Evolutionary conservation across 1,140 invertebrate genomes (phyloP).

Genomic region (Pseudomyrmex flavicornis): DNA sequence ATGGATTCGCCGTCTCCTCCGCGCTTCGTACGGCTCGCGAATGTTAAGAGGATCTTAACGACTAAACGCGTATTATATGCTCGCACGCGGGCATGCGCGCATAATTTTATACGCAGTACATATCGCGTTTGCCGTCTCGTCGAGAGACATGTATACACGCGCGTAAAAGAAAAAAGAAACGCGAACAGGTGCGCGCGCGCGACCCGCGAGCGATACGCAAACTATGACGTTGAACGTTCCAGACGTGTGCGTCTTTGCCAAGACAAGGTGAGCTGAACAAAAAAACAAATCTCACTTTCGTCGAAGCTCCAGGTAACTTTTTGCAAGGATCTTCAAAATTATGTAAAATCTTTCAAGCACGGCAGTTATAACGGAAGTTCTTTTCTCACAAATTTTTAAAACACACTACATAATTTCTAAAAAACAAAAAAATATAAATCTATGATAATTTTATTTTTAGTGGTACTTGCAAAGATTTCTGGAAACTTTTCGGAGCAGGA

Average conservation of each 20-base stretch:
- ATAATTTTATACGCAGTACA: conserved; percentile 39
- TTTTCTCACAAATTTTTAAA: no score
- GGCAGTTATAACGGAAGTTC: no score
- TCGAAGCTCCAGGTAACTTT: conserved; percentile 18
- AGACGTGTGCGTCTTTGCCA: conserved; percentile 58
- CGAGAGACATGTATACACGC: not conserved
- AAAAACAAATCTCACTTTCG: conserved; percentile 25
- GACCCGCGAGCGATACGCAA: conserved; percentile 7
- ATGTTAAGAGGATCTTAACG: conserved; percentile 55
- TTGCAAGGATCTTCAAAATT: not conserved
- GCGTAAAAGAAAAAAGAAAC: not conserved
- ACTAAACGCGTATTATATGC: conserved; percentile 22
- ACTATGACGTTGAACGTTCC: conserved; percentile 33
- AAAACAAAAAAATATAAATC: not conserved
- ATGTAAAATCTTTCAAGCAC: not conserved
- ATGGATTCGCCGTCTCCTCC: conserved; percentile 52
- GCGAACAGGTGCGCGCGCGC: conserved; percentile 62
- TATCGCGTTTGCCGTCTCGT: not conserved
- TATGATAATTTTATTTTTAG: not conserved
- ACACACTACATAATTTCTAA: no score
- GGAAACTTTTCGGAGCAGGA: not conserved
- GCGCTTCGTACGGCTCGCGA: conserved; percentile 44
- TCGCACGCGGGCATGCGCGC: conserved; percentile 45
- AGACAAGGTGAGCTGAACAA: conserved; percentile 60
- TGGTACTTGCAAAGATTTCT: not conserved